These are phyloP conservation scores for Dysmachus trigonus DNA, from an alignment of 2,888 invertebrate genomes.

Conservation along the genomic window DNA sequence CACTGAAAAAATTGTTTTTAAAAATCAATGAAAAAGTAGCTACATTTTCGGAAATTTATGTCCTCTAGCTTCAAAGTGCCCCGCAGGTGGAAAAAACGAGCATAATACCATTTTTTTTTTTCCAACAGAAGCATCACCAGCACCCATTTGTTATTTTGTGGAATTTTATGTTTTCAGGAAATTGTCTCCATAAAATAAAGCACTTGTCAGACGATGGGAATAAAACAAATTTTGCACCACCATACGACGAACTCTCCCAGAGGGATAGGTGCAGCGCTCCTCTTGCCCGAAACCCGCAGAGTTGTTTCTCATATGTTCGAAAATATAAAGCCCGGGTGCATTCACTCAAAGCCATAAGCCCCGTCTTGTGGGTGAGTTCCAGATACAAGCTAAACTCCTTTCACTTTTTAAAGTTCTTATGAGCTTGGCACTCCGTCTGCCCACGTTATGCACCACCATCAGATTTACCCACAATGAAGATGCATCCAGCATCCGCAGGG, in stretches of 20 bases:
- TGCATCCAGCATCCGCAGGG: not conserved
- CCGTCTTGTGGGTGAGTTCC: not conserved
- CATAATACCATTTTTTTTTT: not conserved
- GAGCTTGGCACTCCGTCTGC: not conserved
- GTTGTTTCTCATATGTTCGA: not conserved
- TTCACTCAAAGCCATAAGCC: not conserved
- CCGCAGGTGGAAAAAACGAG: not conserved
- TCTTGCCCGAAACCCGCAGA: not conserved
- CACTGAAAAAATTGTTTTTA: not conserved
- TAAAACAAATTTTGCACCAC: not conserved
- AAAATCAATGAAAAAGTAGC: not conserved
- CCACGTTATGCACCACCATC: not conserved
- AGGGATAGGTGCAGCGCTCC: not conserved
- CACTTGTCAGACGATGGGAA: not conserved
- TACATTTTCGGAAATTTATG: not conserved
- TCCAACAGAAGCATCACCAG: not conserved
- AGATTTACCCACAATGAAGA: too few relatives aligned
- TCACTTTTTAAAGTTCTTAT: not conserved
- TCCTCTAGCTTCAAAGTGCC: not conserved
- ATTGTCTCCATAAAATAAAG: not conserved
- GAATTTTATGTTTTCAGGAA: not conserved
- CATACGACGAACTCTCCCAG: not conserved
- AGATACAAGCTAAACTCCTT: not conserved
- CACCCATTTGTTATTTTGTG: not conserved
- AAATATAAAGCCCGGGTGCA: not conserved